Base-by-base conservation (phyloP, 2,888 invertebrate species). In the Epinotia demarniana region DNA sequence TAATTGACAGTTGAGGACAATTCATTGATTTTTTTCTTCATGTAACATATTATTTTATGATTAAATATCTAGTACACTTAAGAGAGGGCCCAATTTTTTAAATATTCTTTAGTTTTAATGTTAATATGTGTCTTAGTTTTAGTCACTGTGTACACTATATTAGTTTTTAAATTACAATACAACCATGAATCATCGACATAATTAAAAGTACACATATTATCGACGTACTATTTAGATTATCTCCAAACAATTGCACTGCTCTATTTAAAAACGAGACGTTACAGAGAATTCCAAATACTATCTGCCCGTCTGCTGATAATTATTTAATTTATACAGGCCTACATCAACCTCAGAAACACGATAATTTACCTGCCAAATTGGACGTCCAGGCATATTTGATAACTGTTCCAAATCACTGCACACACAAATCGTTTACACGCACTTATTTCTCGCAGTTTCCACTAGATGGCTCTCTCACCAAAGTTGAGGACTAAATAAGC, bases 341-440 rank as follows among this genome's bases (percentile, higher is more conserved):
- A 43, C 12, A 0, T 11, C 12, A 6, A 49, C 53, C 6, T 53
- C 6, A 53, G n/a, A 53, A 53, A 53, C n/a, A 53, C n/a, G 53
- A 16, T 49, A 19, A 46, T 46, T 63, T 58, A 75, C 96, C 95
- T 96, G 96, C 96, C 96, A 96, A 90, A 96, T 94, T 80, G 96
- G 96, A 95, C 96, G 96, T 95, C 96, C 96, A 91, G 96, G 96
- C 96, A 96, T 96, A 2, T 91, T 92, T 95, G 81, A 78, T 80
- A 79, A 77, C 80, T 77, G 73, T 84, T 86, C 81, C 81, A 83
- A 85, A 84, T 86, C 85, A 84, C 88, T 84, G 82, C 85, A 86
- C 87, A 87, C 86, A 87, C 89, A 84, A 84, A 84, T 84, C 78
- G 80, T 82, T 85, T 89, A 87, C 88, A 81, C 86, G 83, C 84